Base-by-base conservation (phyloP, 2,113 vertebrate species). In the Silurus meridionalis region DNA sequence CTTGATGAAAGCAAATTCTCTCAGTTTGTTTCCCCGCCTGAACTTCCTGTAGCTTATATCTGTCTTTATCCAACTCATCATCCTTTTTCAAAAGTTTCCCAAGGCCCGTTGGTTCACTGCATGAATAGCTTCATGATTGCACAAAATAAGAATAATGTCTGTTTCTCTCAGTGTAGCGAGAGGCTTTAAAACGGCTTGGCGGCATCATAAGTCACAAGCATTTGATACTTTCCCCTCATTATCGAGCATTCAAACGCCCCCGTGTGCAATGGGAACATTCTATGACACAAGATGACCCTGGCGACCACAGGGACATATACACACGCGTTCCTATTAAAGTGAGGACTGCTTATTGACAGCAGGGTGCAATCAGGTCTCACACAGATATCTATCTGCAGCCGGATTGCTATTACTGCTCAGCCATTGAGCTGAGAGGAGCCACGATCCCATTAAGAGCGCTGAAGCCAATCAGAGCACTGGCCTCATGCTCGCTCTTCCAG, bases 261-360 rank as follows among this genome's bases (percentile, higher is more conserved):
- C 25, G 71, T 57, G 89, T 82, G 84, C 83, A 86, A 88, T 80
- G 37, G 84, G 84, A 86, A 50, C 83, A 86, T 85, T 82, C 58
- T 58, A 60, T 79, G 85, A 84, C 90, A 88, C 77, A 8, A 53
- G 72, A 71, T 84, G 84, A 64, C 89, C 78, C 87, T 74, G 8
- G 50, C 67, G 72, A 79, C 77, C 86, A 83, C 87, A 85, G 57
- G 67, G 46, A 77, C 79, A 85, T 79, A 86, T 80, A 80, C 75
- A 82, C 67, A 81, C 85, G 72, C 25, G 53, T 82, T 78, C 89
- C 86, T 87, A 89, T 89, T 90, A 90, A 90, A 90, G 77, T 90
- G 89, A 64, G 80, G 61, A 82, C 80, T 72, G 89, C 89, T 90
- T 90, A 90, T 90, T 88, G 89, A 90, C 89, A 88, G 89, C 87